Evolutionary conservation across 1,140 invertebrate species (phyloP).

Genomic region (Cherax destructor): DNA sequence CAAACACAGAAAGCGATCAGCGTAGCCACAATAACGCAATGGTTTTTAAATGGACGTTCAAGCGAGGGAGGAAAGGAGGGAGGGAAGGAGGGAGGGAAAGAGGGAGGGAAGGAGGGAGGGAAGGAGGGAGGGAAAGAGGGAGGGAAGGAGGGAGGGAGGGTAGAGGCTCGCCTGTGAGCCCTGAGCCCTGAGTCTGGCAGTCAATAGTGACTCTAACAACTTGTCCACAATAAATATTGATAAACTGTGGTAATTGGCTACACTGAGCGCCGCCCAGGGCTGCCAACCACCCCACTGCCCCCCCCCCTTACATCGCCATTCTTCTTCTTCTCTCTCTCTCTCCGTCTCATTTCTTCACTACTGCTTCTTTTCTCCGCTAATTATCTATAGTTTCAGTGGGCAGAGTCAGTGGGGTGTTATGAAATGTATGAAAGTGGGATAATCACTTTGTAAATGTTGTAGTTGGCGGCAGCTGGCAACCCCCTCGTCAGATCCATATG

Average conservation of each 20-base stretch:
- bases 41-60: too few species aligned
- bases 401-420: too few species aligned
- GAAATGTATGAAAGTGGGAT: too few species aligned
- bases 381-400: too few species aligned
- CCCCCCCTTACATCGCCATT: not conserved
- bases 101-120: too few species aligned
- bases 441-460: conserved; percentile 13
- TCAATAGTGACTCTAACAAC: conserved; percentile 61
- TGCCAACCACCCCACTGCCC: conserved; percentile 19
- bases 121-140: too few species aligned
- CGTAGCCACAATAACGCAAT: too few species aligned
- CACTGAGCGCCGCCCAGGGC: conserved; percentile 35
- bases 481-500: conserved; percentile 59
- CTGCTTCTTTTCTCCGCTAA: too few species aligned
- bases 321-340: not conserved
- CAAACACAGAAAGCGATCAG: too few species aligned
- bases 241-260: conserved; percentile 64
- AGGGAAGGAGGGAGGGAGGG: too few species aligned
- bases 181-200: conserved; percentile 17
- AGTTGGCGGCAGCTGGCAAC: conserved; percentile 33
- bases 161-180: not conserved
- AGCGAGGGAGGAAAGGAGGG: too few species aligned
- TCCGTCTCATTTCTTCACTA: not conserved
- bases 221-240: conserved; percentile 69
- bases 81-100: too few species aligned